These are phyloP conservation scores for Grapholita molesta DNA, from an alignment of 1,140 invertebrate species.

Conservation along the genomic window DNA sequence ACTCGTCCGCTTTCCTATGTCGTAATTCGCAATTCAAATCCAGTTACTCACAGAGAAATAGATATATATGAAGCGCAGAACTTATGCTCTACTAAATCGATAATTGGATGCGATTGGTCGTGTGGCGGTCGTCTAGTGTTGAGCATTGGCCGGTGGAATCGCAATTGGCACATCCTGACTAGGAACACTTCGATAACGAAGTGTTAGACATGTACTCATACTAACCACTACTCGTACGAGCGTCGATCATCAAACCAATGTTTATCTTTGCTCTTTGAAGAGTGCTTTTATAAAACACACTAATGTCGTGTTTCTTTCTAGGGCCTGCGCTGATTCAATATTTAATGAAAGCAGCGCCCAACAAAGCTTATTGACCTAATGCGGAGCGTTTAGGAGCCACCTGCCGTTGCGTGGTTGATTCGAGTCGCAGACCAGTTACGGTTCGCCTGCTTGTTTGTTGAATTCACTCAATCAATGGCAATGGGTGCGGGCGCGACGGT, in stretches of 20 bases:
- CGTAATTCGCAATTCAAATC: no score
- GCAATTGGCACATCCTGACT: constrained; percentile 50
- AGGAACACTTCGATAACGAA: constrained; percentile 18
- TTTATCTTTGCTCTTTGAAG: background rate
- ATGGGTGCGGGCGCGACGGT: constrained; percentile 67
- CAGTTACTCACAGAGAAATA: no score
- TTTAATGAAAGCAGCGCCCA: background rate
- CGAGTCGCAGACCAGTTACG: constrained; percentile 49
- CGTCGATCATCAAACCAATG: background rate
- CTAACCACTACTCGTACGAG: background rate
- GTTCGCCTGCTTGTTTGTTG: constrained; percentile 62
- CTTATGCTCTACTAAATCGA: constrained; percentile 34
- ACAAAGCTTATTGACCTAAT: background rate
- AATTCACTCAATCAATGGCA: constrained; percentile 70
- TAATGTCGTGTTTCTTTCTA: background rate
- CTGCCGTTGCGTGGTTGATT: background rate
- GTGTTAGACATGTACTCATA: background rate
- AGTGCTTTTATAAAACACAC: background rate
- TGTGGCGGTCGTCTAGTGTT: constrained; percentile 34
- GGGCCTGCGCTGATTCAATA: background rate
- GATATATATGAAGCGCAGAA: no score
- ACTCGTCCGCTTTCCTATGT: no score
- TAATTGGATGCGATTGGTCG: constrained; percentile 45
- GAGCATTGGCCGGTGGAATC: constrained; percentile 28
- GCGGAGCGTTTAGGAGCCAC: background rate